Percentiles rank a stretch among this genome's conserved stretches.
phyloP scores from a whole-genome alignment of 2,113 vertebrate species.

The Pionites leucogaster region DNA sequence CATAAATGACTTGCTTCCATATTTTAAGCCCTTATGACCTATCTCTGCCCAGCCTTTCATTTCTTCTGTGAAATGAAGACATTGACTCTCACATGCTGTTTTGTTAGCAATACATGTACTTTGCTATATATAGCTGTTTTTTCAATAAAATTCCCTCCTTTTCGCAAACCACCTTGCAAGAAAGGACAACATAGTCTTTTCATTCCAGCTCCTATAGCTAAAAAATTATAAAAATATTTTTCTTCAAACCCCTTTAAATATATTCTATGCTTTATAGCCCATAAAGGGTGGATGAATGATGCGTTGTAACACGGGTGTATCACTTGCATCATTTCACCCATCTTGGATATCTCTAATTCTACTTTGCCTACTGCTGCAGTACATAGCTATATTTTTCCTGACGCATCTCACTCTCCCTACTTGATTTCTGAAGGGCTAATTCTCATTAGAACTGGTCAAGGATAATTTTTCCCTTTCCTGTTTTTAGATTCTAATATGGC shows the following conservation, averaged over 20 bases:
- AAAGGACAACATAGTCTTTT: not conserved
- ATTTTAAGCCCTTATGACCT: constrained; percentile 1
- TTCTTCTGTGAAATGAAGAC: not conserved
- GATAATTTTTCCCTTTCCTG: not conserved
- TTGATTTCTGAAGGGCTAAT: not conserved
- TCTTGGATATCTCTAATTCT: not conserved
- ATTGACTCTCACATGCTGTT: not conserved
- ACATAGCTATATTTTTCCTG: not conserved
- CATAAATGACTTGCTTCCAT: not conserved
- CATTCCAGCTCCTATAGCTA: not conserved
- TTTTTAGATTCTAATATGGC: not conserved
- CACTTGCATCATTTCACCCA: not conserved
- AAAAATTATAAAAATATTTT: not conserved
- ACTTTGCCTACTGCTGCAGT: not conserved
- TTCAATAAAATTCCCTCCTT: not conserved
- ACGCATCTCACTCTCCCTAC: not conserved
- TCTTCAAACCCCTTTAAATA: not conserved
- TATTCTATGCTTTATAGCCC: not conserved
- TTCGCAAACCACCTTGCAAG: not conserved
- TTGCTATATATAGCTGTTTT: not conserved
- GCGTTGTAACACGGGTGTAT: not conserved
- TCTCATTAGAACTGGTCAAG: not conserved
- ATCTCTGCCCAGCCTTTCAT: not conserved
- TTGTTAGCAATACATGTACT: accelerated
- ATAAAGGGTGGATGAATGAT: not conserved